A percentile compares a stretch with the other conserved stretches of the same genome.
phyloP scores from a whole-genome alignment of 1,140 invertebrate genomes.

The Trialeurodes vaporariorum region DNA sequence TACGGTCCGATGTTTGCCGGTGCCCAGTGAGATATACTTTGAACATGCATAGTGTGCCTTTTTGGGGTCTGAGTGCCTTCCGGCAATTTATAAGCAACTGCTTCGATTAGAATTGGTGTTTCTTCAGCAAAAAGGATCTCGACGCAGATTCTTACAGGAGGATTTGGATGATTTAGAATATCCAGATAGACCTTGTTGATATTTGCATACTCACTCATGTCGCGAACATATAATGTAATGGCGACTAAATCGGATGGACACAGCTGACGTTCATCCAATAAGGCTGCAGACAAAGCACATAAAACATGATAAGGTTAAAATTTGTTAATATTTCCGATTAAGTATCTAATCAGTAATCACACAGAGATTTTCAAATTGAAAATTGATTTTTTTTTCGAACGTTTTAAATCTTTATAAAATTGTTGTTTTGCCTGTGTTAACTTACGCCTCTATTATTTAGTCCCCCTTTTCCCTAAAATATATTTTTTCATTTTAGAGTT shows the following conservation, averaged over 20 bases:
- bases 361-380: too few species aligned
- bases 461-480: too few species aligned
- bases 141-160: slow-evolving; percentile 78
- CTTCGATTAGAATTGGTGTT: slow-evolving; percentile 65
- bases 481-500: too few species aligned
- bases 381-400: too few species aligned
- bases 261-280: slow-evolving; percentile 10
- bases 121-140: slow-evolving; percentile 59
- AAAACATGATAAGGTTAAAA: too few species aligned
- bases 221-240: slow-evolving; percentile 66
- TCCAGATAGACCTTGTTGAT: slow-evolving; percentile 68
- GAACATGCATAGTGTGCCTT: slow-evolving; percentile 77
- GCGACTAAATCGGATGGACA: slow-evolving; percentile 49
- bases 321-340: too few species aligned
- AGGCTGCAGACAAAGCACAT: slow-evolving; percentile 8
- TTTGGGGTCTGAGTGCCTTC: slow-evolving; percentile 27
- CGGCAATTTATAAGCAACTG: slow-evolving; percentile 45
- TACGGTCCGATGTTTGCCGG: slow-evolving; percentile 92
- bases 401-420: too few species aligned
- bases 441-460: too few species aligned
- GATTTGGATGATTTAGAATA: slow-evolving; percentile 64
- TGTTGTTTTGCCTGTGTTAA: too few species aligned
- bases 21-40: slow-evolving; percentile 90
- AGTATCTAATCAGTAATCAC: too few species aligned
- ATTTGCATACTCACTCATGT: slow-evolving; percentile 62